Conservation (phyloP, 2,888 invertebrate species). For the Ariolimax columbianus region DNA sequence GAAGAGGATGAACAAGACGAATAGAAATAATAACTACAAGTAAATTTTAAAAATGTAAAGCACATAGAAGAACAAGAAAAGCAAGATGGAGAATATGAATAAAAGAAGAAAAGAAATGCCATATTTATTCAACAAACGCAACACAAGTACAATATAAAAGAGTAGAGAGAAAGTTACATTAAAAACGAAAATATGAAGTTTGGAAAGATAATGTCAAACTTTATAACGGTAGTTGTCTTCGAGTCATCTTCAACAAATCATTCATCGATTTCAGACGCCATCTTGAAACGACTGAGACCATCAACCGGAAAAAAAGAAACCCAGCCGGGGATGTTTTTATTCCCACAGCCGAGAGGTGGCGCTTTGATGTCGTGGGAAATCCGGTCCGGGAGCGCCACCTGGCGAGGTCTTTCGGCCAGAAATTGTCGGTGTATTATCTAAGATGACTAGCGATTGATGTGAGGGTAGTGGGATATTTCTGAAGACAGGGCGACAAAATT, state of each 20-base stretch:
- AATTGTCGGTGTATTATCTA: constrained; percentile 36
- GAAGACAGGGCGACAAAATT: not conserved
- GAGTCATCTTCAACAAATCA: constrained; percentile 22
- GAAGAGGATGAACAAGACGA: too few relatives aligned
- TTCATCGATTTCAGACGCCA: constrained; percentile 15
- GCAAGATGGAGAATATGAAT: too few relatives aligned
- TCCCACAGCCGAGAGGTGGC: constrained; percentile 5
- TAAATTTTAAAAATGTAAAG: too few relatives aligned
- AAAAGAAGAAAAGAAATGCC: too few relatives aligned
- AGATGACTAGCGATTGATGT: constrained; percentile 35
- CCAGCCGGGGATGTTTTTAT: constrained; percentile 30
- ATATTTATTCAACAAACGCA: too few relatives aligned
- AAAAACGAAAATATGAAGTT: not conserved
- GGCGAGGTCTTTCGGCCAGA: not conserved
- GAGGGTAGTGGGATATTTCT: constrained; percentile 1
- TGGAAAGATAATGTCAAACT: not conserved
- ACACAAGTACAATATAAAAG: too few relatives aligned
- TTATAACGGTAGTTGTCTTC: not conserved
- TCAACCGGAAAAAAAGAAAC: not conserved
- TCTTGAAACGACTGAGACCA: constrained; percentile 24
- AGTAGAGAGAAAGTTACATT: not conserved
- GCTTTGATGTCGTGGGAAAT: constrained; percentile 45
- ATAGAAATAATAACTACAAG: too few relatives aligned
- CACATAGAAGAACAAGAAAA: too few relatives aligned
- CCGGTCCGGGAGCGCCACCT: constrained; percentile 4